These are phyloP conservation scores for Oophaga pumilio DNA, from an alignment of 2,113 vertebrate species.

Conservation along the genomic window DNA sequence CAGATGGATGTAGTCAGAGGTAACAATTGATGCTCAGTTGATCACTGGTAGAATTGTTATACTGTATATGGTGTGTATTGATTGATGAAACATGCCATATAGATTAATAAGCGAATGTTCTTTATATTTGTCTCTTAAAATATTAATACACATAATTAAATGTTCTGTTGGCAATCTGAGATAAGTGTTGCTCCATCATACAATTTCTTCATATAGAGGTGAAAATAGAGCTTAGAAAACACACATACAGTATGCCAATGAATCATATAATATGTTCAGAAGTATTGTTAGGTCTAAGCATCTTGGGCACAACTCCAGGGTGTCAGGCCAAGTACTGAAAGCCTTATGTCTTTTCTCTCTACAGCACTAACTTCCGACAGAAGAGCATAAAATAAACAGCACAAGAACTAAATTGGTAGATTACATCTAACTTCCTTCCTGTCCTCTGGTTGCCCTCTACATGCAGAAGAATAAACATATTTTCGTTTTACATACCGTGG, in stretches of 20 bases:
- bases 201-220: not conserved
- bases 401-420: conserved; percentile 11
- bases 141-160: not conserved
- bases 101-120: too few species aligned
- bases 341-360: not conserved
- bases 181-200: too few species aligned
- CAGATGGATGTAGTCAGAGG: not conserved
- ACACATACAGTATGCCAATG: not conserved
- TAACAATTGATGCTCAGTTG: not conserved
- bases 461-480: not conserved
- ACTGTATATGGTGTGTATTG: not conserved
- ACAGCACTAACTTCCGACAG: not conserved
- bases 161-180: not conserved
- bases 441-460: not conserved
- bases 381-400: conserved; percentile 10
- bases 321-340: not conserved
- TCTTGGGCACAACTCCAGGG: not conserved
- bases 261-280: not conserved
- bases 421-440: not conserved
- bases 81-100: not conserved
- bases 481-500: not conserved
- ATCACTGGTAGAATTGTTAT: not conserved
- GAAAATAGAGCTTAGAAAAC: not conserved
- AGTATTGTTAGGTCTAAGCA: not conserved
- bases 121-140: too few species aligned